phyloP scores from a whole-genome alignment of 2,888 invertebrate genomes.

The Xylota sylvarum region DNA sequence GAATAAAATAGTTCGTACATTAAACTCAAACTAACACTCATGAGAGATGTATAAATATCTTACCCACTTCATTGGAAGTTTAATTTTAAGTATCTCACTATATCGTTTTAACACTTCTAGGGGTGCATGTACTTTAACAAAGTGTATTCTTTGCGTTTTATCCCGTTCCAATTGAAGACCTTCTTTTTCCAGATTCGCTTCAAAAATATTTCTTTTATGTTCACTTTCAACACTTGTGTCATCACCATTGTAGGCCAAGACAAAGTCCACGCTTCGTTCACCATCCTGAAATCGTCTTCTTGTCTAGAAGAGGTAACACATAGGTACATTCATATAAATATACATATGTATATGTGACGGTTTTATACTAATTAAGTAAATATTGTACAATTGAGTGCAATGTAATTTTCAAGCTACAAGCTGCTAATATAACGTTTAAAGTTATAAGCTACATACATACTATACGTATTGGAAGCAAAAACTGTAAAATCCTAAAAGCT shows the following conservation, averaged over 20 bases:
- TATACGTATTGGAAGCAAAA: slow-evolving; percentile 38
- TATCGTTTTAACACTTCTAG: slow-evolving; percentile 89
- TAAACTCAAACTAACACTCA: slow-evolving; percentile 20
- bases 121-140: slow-evolving; percentile 91
- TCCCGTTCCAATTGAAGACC: slow-evolving; percentile 88
- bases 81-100: slow-evolving; percentile 91
- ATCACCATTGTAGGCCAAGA: slow-evolving; percentile 87
- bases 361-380: background rate
- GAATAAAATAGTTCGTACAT: slow-evolving; percentile 37
- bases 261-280: slow-evolving; percentile 87
- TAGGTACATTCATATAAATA: background rate
- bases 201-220: slow-evolving; percentile 86
- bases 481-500: slow-evolving; percentile 20
- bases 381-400: slow-evolving; percentile 25
- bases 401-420: slow-evolving; percentile 35
- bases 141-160: slow-evolving; percentile 88
- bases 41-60: slow-evolving; percentile 66
- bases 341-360: background rate
- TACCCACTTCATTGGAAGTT: slow-evolving; percentile 91
- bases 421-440: slow-evolving; percentile 51
- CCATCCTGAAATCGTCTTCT: slow-evolving; percentile 86
- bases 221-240: slow-evolving; percentile 83
- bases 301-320: slow-evolving; percentile 82
- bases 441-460: background rate
- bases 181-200: slow-evolving; percentile 87